These are phyloP conservation scores for Tympanuchus pallidicinctus DNA, from an alignment of 2,113 vertebrate species.

Conservation along the genomic window DNA sequence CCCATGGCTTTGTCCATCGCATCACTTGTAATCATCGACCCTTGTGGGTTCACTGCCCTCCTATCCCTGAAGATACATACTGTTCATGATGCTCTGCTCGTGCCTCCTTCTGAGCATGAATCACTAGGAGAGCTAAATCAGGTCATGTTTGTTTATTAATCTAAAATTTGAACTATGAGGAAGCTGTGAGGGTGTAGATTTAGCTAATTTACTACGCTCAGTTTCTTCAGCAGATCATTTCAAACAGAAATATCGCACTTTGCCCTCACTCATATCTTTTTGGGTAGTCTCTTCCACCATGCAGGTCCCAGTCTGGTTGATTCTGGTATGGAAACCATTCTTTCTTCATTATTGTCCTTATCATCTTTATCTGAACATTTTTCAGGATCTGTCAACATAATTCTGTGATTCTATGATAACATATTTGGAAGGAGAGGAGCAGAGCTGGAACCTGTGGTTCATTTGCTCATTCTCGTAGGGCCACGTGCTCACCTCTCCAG, in stretches of 20 bases:
- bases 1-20: neutral
- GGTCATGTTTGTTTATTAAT: neutral
- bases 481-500: neutral
- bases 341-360: neutral
- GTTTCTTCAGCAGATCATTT: neutral
- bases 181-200: neutral
- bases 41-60: neutral
- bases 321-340: neutral
- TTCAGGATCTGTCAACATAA: neutral
- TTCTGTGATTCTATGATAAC: too few relatives aligned
- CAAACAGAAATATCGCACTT: neutral
- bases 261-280: neutral
- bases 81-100: neutral
- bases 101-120: neutral
- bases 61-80: neutral
- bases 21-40: neutral
- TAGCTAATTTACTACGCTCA: neutral
- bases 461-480: neutral
- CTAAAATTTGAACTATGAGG: neutral
- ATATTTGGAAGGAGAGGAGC: neutral
- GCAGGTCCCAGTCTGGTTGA: neutral
- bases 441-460: neutral
- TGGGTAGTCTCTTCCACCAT: neutral
- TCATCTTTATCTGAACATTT: neutral
- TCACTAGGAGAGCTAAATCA: neutral